These are phyloP conservation scores for Ailuropoda melanoleuca DNA, from an alignment of 2,113 vertebrate species.

Conservation along the genomic window DNA sequence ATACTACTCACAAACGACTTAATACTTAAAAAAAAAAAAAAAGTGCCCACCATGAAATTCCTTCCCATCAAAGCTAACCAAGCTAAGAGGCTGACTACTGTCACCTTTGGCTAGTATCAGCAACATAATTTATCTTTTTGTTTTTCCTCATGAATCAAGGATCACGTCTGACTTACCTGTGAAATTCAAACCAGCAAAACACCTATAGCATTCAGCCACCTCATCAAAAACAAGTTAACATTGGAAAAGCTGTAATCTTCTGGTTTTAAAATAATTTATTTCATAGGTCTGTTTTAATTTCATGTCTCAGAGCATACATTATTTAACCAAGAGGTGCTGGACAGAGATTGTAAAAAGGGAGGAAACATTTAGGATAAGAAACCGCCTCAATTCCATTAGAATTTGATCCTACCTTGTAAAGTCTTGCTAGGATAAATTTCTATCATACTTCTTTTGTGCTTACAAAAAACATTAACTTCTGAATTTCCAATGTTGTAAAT, in stretches of 20 bases:
- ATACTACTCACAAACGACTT: background rate
- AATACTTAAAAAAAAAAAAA: background rate
- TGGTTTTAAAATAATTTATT: slow-evolving; percentile 92
- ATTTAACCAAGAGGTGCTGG: slow-evolving; percentile 85
- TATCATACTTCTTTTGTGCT: slow-evolving; percentile 85
- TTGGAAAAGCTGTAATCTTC: slow-evolving; percentile 74
- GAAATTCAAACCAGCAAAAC: slow-evolving; percentile 79
- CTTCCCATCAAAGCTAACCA: slow-evolving; percentile 1
- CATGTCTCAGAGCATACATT: slow-evolving; percentile 86
- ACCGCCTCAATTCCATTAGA: slow-evolving; percentile 73
- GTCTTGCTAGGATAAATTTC: slow-evolving; percentile 78
- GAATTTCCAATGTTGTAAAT: slow-evolving; percentile 80
- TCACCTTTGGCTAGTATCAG: background rate
- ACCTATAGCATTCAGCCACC: slow-evolving; percentile 5
- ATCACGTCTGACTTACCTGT: slow-evolving; percentile 73
- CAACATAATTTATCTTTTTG: background rate
- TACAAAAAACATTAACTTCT: slow-evolving; percentile 82
- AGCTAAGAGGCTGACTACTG: background rate
- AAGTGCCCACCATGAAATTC: background rate
- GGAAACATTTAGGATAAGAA: slow-evolving; percentile 85
- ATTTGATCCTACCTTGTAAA: slow-evolving; percentile 80
- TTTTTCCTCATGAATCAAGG: background rate
- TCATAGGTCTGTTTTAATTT: slow-evolving; percentile 83
- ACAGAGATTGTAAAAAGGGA: slow-evolving; percentile 84
- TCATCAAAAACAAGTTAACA: slow-evolving; percentile 80